Evolutionary conservation across 2,797 vertebrate genomes (phyloP).

Genomic region (Paguma larvata): DNA sequence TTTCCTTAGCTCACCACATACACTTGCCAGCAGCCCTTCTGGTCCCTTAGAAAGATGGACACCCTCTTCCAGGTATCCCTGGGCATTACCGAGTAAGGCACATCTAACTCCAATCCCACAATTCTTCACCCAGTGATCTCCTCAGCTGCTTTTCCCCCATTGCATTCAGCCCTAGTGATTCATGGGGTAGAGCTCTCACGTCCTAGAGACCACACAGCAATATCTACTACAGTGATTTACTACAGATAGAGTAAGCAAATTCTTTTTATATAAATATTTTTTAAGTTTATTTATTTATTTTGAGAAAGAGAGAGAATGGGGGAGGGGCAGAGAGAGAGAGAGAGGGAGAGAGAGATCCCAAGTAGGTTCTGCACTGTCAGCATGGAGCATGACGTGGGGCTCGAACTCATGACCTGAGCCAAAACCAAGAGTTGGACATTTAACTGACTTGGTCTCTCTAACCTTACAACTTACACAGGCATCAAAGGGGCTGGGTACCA

Average conservation of each 20-base stretch:
- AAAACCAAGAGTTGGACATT: too few species aligned
- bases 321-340: too few species aligned
- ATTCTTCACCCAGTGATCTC: background rate
- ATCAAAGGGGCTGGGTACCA: rapidly evolving
- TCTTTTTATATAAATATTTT: too few species aligned
- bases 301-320: too few species aligned
- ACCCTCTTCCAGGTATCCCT: rapidly evolving
- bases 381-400: too few species aligned
- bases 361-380: too few species aligned
- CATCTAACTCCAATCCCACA: background rate
- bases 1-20: background rate
- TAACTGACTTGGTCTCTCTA: background rate
- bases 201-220: background rate
- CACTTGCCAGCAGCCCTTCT: background rate
- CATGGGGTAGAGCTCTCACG: background rate
- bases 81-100: background rate
- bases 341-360: too few species aligned
- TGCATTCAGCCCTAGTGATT: background rate
- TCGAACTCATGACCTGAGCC: too few species aligned
- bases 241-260: background rate
- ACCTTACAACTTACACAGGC: background rate
- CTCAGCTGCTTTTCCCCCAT: background rate
- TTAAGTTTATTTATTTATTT: too few species aligned
- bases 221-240: background rate
- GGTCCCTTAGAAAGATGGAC: background rate